Base-by-base conservation (phyloP, 2,888 invertebrate species). In the Herminia tarsipennalis region DNA sequence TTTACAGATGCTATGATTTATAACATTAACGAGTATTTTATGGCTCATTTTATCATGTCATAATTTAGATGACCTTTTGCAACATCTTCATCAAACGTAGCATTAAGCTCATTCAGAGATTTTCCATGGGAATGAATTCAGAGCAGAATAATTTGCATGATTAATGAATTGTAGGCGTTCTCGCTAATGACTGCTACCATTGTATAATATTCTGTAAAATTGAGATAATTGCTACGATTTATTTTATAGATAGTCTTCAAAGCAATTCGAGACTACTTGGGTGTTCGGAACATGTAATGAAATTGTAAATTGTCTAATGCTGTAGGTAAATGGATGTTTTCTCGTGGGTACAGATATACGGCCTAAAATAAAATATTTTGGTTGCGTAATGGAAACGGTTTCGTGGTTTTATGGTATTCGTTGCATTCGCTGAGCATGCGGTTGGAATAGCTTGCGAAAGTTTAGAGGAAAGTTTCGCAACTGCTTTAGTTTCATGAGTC, bases 381-480 rank as follows among this genome's bases (percentile, higher is more conserved):
- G 57, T 77, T 69, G 64, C 53, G 52, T 41, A 72, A 70, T 51
- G 60, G 47, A 46, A 65, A 66, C 67, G 51, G 63, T 61, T 55
- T 64, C 72, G 76, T 65, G 76, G 80, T 73, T 78, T 70, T 69
- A 72, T 70, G 66, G 69, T 61, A 72, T 74, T 74, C 50, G 59
- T 70, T 70, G 69, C 66, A 66, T 65, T 75, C 60, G 54, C 35
- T 35, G 52, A 53, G 64, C 61, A 59, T 69, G 75, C 70, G 71
- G 75, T 70, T 39, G 63, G 57, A 65, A 64, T 71, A 62, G 53
- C 71, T 81, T 83, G 68, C 76, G 74, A 81, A 78, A 82, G 70
- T 55, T 56, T 59, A 47, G 61, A 67, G 62, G 66, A 72, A 70
- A 72, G 65, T 83, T 78, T 78, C 66, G 78, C 65, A 80, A 82